A percentile compares a stretch with the other conserved stretches of the same genome.
phyloP scores from a whole-genome alignment of 2,113 vertebrate species.

The Smithornis capensis region DNA sequence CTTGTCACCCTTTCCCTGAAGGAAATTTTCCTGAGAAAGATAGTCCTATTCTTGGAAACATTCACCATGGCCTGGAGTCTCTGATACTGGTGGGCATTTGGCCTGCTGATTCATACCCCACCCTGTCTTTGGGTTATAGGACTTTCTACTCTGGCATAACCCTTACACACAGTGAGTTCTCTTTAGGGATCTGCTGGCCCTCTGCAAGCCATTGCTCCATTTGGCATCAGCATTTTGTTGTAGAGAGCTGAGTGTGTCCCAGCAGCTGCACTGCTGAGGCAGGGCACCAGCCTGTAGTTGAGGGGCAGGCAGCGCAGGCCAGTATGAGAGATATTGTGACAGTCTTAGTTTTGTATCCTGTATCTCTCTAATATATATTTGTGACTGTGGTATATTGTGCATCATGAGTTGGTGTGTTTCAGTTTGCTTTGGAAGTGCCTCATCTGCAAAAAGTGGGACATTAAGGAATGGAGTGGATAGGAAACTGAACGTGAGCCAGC shows the following conservation, averaged over 20 bases:
- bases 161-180: background rate
- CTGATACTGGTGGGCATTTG: background rate
- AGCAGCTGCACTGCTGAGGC: background rate
- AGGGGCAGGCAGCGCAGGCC: background rate
- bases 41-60: background rate
- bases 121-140: background rate
- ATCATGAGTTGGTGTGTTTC: accelerated
- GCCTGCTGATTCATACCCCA: background rate
- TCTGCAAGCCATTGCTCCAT: background rate
- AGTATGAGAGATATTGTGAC: background rate
- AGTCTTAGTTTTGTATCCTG: background rate
- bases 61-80: background rate
- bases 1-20: background rate
- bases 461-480: background rate
- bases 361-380: accelerated
- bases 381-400: background rate
- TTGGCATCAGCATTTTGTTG: background rate
- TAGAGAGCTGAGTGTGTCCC: background rate
- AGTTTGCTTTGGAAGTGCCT: background rate
- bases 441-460: background rate
- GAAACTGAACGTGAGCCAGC: background rate
- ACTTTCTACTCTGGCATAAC: background rate
- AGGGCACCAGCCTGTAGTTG: accelerated
- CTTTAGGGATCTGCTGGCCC: background rate
- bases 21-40: background rate